phyloP scores from a whole-genome alignment of 2,797 vertebrate species.

The Spondyliosoma cantharus region DNA sequence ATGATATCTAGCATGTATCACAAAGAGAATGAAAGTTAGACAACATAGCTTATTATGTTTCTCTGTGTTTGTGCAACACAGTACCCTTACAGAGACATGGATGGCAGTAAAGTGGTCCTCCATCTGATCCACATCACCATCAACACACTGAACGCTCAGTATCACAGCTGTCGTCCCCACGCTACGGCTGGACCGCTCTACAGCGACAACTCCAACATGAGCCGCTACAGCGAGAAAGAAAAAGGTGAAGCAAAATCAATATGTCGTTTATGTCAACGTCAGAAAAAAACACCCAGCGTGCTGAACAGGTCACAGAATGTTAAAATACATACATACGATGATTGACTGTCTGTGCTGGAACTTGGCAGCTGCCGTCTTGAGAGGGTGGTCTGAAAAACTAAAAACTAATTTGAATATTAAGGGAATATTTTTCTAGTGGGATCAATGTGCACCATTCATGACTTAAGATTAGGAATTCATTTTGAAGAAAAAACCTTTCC shows the following conservation, averaged over 20 bases:
- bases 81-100: constrained; percentile 99
- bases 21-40: neutral
- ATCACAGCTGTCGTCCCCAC: constrained; percentile 99
- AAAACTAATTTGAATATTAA: neutral
- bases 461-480: neutral
- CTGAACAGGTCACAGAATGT: neutral
- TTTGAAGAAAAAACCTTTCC: neutral
- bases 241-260: constrained; percentile 86
- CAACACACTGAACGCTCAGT: constrained; percentile 98
- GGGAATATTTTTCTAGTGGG: neutral
- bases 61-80: constrained; percentile 72
- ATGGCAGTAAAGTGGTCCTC: constrained; percentile 95
- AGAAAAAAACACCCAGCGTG: neutral
- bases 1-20: neutral
- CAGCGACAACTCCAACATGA: constrained; percentile 98
- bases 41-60: neutral
- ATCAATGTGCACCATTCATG: neutral
- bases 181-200: constrained; percentile 95
- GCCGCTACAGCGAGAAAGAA: constrained; percentile 98
- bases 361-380: neutral
- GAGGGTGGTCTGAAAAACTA: neutral
- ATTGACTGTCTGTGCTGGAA: neutral
- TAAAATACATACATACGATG: neutral
- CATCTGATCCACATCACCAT: constrained; percentile 99
- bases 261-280: constrained; percentile 7